Conservation (phyloP, 2,888 invertebrate species). For the Heterodera filipjevi region DNA sequence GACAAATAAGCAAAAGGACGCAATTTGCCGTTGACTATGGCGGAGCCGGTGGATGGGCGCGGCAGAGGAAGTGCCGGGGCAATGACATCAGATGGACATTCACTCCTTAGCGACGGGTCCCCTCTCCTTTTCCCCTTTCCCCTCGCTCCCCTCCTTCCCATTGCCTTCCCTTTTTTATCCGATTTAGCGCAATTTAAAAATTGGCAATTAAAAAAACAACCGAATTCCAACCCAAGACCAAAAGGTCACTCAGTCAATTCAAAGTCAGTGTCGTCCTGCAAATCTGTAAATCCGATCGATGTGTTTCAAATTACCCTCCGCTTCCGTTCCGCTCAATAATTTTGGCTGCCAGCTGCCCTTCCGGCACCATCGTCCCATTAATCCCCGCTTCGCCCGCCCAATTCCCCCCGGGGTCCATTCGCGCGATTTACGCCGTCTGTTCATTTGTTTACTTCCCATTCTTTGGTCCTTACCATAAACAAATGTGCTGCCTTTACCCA, state of each 20-base stretch:
- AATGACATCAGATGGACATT: background rate
- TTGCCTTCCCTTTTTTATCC: background rate
- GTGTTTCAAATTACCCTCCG: background rate
- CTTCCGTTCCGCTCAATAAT: conserved; percentile 1
- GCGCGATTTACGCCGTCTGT: conserved; percentile 9
- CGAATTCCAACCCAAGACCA: background rate
- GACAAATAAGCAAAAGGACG: background rate
- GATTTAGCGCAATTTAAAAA: background rate
- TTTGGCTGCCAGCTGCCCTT: conserved; percentile 7
- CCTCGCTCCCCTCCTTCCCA: background rate
- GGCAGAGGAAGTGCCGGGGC: background rate
- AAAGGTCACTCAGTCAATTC: background rate
- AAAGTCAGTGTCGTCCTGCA: background rate
- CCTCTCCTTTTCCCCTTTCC: background rate
- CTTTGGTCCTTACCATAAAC: background rate
- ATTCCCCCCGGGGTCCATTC: conserved; percentile 5
- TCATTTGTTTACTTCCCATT: conserved; percentile 10
- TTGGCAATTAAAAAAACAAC: background rate
- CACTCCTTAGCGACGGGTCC: background rate
- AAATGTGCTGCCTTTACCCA: background rate
- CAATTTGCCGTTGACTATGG: background rate
- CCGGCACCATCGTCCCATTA: conserved; percentile 1
- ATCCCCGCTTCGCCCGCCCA: background rate
- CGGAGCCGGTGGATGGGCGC: background rate
- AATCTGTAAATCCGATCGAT: conserved; percentile 3